Evolutionary conservation across 2,888 invertebrate species (phyloP).

Genomic region (Cenopis cana): DNA sequence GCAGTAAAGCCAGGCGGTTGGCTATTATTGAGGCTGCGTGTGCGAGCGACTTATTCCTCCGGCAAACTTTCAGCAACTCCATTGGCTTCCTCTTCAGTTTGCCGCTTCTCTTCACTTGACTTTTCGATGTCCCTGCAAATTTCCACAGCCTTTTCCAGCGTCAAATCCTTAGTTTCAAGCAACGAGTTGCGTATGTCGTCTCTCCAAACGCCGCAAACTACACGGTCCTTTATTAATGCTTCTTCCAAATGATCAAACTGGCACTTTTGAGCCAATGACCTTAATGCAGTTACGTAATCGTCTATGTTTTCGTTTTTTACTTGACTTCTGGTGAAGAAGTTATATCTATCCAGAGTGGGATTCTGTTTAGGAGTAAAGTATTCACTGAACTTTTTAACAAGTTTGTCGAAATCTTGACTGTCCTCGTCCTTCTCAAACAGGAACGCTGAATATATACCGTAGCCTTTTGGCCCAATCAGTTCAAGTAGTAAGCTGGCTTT

Average conservation of each 20-base stretch:
- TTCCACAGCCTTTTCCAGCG: constrained; percentile 10
- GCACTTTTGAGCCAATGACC: constrained; percentile 4
- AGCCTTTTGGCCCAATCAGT: constrained; percentile 21
- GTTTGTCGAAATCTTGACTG: constrained; percentile 3
- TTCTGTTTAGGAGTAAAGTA: constrained; percentile 16
- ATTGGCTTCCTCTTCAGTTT: background rate
- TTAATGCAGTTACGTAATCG: constrained; percentile 30
- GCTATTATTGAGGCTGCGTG: too few relatives aligned
- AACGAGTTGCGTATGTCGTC: constrained; percentile 2
- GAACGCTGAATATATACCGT: constrained; percentile 20
- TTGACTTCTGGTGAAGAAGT: constrained; percentile 21
- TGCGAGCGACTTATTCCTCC: background rate
- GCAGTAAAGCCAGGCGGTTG: background rate
- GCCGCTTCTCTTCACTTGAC: background rate
- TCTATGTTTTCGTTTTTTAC: constrained; percentile 19
- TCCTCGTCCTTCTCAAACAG: constrained; percentile 20
- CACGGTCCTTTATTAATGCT: constrained; percentile 23
- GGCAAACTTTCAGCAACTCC: background rate
- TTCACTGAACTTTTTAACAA: constrained; percentile 20
- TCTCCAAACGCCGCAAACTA: constrained; percentile 20
- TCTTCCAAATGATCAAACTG: constrained; percentile 24
- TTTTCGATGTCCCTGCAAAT: constrained; percentile 10
- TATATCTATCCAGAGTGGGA: constrained; percentile 2
- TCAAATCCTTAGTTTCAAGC: constrained; percentile 7
- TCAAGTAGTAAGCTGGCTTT: constrained; percentile 19